A percentile compares a stretch with the other conserved stretches of the same genome.
These are phyloP conservation scores for Ctenomys sociabilis DNA, from an alignment of 2,113 vertebrate species.

Conservation along the genomic window DNA sequence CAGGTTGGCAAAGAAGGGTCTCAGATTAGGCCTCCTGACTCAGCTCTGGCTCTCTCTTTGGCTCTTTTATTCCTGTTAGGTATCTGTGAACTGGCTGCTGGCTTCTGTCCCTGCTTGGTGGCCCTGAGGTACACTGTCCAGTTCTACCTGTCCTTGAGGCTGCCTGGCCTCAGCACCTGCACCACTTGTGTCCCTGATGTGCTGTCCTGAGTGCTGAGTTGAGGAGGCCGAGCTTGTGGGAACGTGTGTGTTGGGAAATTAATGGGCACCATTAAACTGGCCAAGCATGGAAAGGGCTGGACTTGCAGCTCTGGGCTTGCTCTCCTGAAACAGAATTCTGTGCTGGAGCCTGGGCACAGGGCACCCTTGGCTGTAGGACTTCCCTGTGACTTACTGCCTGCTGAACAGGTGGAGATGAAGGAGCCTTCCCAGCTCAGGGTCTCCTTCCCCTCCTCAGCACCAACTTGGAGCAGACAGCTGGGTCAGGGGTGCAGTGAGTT, in stretches of 20 bases:
- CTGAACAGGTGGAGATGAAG: not conserved
- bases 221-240: slow-evolving; percentile 46
- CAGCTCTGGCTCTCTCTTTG: not conserved
- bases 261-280: slow-evolving; percentile 71
- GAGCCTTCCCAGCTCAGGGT: fast-evolving
- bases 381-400: not conserved
- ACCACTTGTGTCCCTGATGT: not conserved
- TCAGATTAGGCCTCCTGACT: not conserved
- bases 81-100: too few relatives aligned
- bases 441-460: not conserved
- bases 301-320: slow-evolving; percentile 45
- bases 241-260: slow-evolving; percentile 74
- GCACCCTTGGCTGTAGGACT: not conserved
- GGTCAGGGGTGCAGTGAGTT: not conserved
- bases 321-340: not conserved
- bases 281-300: slow-evolving; percentile 65
- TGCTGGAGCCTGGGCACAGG: not conserved
- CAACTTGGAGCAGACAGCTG: not conserved
- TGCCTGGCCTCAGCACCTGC: not conserved
- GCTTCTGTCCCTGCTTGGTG: not conserved
- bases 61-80: not conserved
- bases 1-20: not conserved
- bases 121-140: not conserved
- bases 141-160: slow-evolving; percentile 46
- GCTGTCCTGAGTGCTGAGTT: slow-evolving; percentile 27